These are phyloP conservation scores for Phocides pigmalion DNA, from an alignment of 1,140 invertebrate species.

Conservation along the genomic window DNA sequence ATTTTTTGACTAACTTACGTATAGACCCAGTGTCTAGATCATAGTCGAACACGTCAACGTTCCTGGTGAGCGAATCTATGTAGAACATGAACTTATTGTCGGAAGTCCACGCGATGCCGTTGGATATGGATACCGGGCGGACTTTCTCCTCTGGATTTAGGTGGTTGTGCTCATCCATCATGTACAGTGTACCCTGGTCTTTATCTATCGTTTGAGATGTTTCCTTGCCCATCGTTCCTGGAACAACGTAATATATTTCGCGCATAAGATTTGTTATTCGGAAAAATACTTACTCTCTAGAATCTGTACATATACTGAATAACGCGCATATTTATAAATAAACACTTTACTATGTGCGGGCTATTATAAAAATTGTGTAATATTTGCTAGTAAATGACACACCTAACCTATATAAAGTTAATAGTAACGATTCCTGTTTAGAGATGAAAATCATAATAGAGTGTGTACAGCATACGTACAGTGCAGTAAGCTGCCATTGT, in stretches of 20 bases:
- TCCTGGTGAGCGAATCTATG: slow-evolving; percentile 88
- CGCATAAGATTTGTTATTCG: too few species aligned
- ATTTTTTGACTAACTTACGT: slow-evolving; percentile 83
- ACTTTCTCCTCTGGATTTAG: slow-evolving; percentile 60
- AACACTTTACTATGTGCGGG: too few species aligned
- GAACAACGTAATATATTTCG: not conserved
- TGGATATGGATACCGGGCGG: slow-evolving; percentile 86
- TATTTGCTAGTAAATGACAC: too few species aligned
- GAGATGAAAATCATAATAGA: too few species aligned
- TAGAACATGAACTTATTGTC: slow-evolving; percentile 91
- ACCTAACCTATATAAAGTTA: too few species aligned
- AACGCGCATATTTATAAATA: too few species aligned
- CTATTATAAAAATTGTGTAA: too few species aligned
- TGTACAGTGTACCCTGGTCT: slow-evolving; percentile 71
- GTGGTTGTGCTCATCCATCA: slow-evolving; percentile 63
- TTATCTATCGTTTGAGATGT: slow-evolving; percentile 49
- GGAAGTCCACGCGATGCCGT: slow-evolving; percentile 92
- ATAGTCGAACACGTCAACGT: slow-evolving; percentile 90
- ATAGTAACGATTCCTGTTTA: too few species aligned
- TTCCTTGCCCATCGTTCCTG: slow-evolving; percentile 81
- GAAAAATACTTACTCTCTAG: too few species aligned
- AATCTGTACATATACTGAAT: too few species aligned
- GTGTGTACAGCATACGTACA: too few species aligned
- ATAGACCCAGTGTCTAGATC: slow-evolving; percentile 87
- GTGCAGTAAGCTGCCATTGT: too few species aligned